Evolutionary conservation across 2,888 invertebrate genomes (phyloP).

Genomic region (Xiphydria camelus): DNA sequence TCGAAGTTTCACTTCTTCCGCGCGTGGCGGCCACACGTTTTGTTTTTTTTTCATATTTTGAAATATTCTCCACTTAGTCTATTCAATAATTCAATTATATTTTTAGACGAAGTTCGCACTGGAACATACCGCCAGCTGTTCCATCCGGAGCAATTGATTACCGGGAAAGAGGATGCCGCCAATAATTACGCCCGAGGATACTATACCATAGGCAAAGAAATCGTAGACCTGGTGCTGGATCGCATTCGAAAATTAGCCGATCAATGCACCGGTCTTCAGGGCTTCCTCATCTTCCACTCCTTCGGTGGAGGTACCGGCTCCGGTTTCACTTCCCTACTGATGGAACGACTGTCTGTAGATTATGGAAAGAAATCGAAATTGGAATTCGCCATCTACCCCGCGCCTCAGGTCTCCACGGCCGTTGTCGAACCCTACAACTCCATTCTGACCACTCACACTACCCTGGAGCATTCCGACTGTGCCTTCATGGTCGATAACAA

Average conservation of each 20-base stretch:
- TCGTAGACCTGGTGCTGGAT: conserved; percentile 87
- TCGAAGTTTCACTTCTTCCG: too few relatives aligned
- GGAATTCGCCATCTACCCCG: too few relatives aligned
- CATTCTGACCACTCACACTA: too few relatives aligned
- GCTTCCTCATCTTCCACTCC: too few relatives aligned
- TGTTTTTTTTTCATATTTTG: too few relatives aligned
- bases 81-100: too few relatives aligned
- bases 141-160: conserved; percentile 96
- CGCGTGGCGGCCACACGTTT: too few relatives aligned
- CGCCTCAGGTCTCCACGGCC: conserved; percentile 87
- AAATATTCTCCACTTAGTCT: too few relatives aligned
- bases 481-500: conserved; percentile 96
- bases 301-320: too few relatives aligned
- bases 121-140: conserved; percentile 94
- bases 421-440: conserved; percentile 99
- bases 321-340: too few relatives aligned
- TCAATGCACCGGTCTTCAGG: too few relatives aligned
- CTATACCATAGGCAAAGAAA: conserved; percentile 96
- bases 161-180: conserved; percentile 96
- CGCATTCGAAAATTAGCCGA: conserved; percentile 82
- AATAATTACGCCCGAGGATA: conserved; percentile 98
- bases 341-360: conserved; percentile 94
- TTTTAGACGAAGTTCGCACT: conserved; percentile 79
- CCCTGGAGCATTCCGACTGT: conserved; percentile 89
- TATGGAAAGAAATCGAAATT: too few relatives aligned